A percentile compares a stretch with the other conserved stretches of the same genome.
Evolutionary conservation across 2,797 vertebrate species (phyloP).

Genomic region (Argyrosomus regius): DNA sequence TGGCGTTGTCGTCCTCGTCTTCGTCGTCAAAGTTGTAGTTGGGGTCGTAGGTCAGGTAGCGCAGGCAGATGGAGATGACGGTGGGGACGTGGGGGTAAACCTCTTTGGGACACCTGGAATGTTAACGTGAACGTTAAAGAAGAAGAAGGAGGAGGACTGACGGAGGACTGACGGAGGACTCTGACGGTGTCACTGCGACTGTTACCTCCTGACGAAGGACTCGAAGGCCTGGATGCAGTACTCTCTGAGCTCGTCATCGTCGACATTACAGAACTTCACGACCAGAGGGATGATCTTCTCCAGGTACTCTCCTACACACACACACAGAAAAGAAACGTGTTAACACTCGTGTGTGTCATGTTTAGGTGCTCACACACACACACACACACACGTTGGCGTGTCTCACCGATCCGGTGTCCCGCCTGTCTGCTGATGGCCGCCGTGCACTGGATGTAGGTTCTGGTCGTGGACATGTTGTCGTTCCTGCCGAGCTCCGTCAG

Average conservation of each 20-base stretch:
- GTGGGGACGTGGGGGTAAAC: slow-evolving; percentile 98
- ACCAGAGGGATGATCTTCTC: slow-evolving; percentile 98
- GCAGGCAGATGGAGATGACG: slow-evolving; percentile 98
- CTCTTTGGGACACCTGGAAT: slow-evolving; percentile 91
- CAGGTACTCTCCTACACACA: slow-evolving; percentile 90
- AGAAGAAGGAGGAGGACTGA: accelerated
- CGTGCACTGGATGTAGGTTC: slow-evolving; percentile 99
- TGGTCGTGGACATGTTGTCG: slow-evolving; percentile 98
- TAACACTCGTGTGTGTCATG: too few species aligned
- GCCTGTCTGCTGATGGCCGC: slow-evolving; percentile 99
- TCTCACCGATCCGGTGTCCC: slow-evolving; percentile 96
- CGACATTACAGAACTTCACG: slow-evolving; percentile 98
- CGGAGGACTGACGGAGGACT: too few species aligned
- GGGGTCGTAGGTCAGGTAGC: slow-evolving; percentile 98
- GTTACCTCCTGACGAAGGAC: slow-evolving; percentile 97
- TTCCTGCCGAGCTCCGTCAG: slow-evolving; percentile 96
- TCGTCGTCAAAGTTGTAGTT: slow-evolving; percentile 99
- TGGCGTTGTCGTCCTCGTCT: slow-evolving; percentile 98
- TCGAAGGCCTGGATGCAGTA: slow-evolving; percentile 99
- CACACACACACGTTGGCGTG: neutral
- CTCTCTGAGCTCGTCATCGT: slow-evolving; percentile 97
- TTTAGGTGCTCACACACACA: neutral
- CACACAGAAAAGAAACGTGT: neutral
- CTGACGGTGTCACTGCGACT: neutral
- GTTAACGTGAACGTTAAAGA: neutral